Percentiles rank a stretch among this genome's conserved stretches.
Evolutionary conservation across 2,888 invertebrate species (phyloP).

Genomic region (Gymnosoma rotundatum): DNA sequence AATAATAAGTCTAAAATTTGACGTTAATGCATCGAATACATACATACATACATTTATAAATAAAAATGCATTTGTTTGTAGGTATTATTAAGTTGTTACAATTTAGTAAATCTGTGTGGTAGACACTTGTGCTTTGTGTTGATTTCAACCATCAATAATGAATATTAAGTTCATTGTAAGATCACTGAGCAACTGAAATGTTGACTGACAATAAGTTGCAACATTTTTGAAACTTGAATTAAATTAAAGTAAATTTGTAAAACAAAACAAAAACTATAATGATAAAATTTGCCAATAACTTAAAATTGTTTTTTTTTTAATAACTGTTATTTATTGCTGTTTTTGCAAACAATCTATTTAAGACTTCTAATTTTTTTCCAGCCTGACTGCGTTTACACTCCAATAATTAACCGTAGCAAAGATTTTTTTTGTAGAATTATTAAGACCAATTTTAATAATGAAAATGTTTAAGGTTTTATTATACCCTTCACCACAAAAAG

Average conservation of each 20-base stretch:
- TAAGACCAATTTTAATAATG: constrained; percentile 40
- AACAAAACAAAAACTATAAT: neutral
- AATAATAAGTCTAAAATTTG: constrained; percentile 36
- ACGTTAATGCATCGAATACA: constrained; percentile 39
- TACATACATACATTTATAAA: neutral
- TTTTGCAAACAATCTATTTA: constrained; percentile 27
- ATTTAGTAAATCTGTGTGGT: constrained; percentile 40
- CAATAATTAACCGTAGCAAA: constrained; percentile 56
- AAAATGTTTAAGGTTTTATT: constrained; percentile 43
- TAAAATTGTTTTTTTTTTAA: constrained; percentile 8
- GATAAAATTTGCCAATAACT: constrained; percentile 32
- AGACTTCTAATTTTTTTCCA: neutral
- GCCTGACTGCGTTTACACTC: constrained; percentile 49
- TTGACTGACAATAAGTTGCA: constrained; percentile 51
- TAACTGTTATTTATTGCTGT: constrained; percentile 27
- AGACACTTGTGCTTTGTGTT: constrained; percentile 21
- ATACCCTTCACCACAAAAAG: too few species aligned
- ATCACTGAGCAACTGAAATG: constrained; percentile 55
- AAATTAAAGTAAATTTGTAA: too few species aligned
- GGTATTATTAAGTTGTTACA: constrained; percentile 51
- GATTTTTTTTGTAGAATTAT: constrained; percentile 20
- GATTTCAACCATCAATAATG: constrained; percentile 66
- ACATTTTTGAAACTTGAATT: constrained; percentile 42
- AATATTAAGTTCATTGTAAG: constrained; percentile 70
- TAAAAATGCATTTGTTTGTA: too few species aligned